phyloP scores from a whole-genome alignment of 2,888 invertebrate species.

The Megastigmus dorsalis region DNA sequence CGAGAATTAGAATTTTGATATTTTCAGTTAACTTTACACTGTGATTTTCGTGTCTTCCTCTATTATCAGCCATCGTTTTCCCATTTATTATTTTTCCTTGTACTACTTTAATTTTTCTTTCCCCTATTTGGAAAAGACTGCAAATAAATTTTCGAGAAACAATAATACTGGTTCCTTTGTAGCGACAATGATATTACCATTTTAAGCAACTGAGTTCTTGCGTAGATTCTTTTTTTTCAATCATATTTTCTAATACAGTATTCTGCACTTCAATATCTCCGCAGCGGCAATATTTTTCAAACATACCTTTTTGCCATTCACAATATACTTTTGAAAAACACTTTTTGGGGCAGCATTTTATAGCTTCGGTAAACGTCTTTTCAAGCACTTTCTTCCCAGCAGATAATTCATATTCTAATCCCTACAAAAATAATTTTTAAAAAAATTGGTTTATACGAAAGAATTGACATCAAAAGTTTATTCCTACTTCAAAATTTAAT shows the following conservation, averaged over 20 bases:
- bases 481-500: too few relatives aligned
- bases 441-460: too few relatives aligned
- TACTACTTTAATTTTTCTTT: conserved; percentile 12
- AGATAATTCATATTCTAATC: not conserved
- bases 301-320: not conserved
- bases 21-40: conserved; percentile 34
- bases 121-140: conserved; percentile 4
- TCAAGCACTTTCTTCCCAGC: not conserved
- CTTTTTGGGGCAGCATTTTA: not conserved
- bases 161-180: not conserved
- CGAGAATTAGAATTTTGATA: conserved; percentile 40
- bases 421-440: not conserved
- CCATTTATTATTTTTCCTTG: conserved; percentile 25
- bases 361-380: not conserved
- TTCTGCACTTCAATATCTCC: not conserved
- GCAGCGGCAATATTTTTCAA: not conserved
- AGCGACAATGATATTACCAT: not conserved
- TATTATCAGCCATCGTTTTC: conserved; percentile 5
- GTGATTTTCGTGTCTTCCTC: conserved; percentile 47
- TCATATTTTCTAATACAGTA: not conserved
- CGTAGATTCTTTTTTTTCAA: not conserved
- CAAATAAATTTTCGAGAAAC: conserved; percentile 20
- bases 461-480: too few relatives aligned
- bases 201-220: not conserved
- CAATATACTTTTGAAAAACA: not conserved